Evolutionary conservation across 2,888 invertebrate genomes (phyloP), one percentile per base, ranked within the genome.

Genomic region (Invenusta paracnida): DNA sequence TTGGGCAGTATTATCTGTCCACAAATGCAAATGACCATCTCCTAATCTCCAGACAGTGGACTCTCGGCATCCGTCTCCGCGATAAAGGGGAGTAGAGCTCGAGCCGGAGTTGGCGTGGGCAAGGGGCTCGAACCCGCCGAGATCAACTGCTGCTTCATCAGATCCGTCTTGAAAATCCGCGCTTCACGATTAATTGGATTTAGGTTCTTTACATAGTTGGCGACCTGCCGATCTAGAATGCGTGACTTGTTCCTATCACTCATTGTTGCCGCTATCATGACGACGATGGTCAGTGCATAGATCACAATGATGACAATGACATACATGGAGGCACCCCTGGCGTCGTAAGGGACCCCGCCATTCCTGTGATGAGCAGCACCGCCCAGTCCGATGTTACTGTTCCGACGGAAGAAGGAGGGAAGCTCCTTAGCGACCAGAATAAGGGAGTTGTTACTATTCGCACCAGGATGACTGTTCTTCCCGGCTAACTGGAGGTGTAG

Each of bases 171-270:
- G 73, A 73, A 73, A 5, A 73, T 73, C 17, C 73, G 17, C 2
- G 48, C 67, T 25, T 31, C 28, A 1, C 67, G 84, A 30, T 84
- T 31, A 27, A 84, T 30, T n/a, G 67, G 66, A 27, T 31, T 30
- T 13, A 28, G 84, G n/a, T 30, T 30, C 25, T 67, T 66, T 13
- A 84, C 27, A 25, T 84, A 31, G 67, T 84, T 30, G 17, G 84
- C 48, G 2, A 84, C 67, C 23, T 84, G 48, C 93, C 93, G 11
- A 13, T 82, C 82, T 1, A 82, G 30, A 82, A 2, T 82, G 11
- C 82, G 82, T 2, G 82, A 82, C 82, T 82, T 82, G 82, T 30
- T 82, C 30, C 82, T 27, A 28, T 82, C 82, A 29, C 31, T 82
- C 82, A 82, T 82, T n/a, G 82, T 82, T 5, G 82, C 82, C 27